A percentile compares a stretch with the other conserved stretches of the same genome.
Conservation (phyloP, 1,140 invertebrate genomes). For the Hermatobates lingyangjiaoensis region DNA sequence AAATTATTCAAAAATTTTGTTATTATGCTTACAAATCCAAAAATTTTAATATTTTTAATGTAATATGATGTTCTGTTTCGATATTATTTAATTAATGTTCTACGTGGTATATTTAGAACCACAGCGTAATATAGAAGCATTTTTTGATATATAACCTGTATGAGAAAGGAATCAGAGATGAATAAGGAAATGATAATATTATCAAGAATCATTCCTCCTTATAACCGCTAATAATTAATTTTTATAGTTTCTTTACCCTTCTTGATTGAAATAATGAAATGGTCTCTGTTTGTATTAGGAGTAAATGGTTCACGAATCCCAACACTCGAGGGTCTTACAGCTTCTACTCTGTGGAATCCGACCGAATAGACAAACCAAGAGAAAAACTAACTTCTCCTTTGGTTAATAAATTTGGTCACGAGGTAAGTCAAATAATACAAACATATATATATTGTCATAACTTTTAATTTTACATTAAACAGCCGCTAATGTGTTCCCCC, state of each 20-base stretch:
- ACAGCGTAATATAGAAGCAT: not conserved
- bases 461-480: too few species aligned
- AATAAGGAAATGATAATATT: not conserved
- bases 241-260: too few species aligned
- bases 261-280: not conserved
- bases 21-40: too few species aligned
- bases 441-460: too few species aligned
- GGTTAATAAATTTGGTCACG: constrained; percentile 25
- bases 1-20: too few species aligned
- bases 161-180: not conserved
- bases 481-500: too few species aligned
- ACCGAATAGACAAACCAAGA: constrained; percentile 25
- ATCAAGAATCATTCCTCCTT: too few species aligned
- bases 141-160: not conserved
- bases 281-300: constrained; percentile 27
- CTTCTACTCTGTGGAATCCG: constrained; percentile 36
- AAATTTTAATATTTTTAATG: too few species aligned
- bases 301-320: constrained; percentile 45
- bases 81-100: too few species aligned
- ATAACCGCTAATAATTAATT: too few species aligned
- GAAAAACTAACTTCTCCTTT: constrained; percentile 35
- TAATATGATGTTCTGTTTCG: too few species aligned
- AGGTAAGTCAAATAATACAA: too few species aligned
- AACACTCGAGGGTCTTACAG: constrained; percentile 49
- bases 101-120: not conserved